phyloP scores from a whole-genome alignment of 2,888 invertebrate genomes.

The Chloroclystis v-ata region DNA sequence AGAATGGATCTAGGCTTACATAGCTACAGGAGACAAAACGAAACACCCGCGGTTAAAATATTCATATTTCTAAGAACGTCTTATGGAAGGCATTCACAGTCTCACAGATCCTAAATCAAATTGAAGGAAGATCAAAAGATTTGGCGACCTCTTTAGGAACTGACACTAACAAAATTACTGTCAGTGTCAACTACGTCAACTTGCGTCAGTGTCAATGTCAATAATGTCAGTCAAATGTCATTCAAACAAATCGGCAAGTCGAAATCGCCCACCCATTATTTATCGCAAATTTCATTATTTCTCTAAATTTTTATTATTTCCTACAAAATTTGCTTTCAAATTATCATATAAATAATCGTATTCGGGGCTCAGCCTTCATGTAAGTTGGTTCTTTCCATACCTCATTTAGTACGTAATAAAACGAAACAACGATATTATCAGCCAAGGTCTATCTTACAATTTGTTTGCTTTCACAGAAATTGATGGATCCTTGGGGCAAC shows the following conservation, averaged over 20 bases:
- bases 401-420: conserved; percentile 18
- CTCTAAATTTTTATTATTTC: neutral
- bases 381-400: conserved; percentile 27
- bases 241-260: neutral
- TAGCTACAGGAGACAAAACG: no score
- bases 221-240: neutral
- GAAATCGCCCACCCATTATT: neutral
- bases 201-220: neutral
- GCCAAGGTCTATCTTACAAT: neutral
- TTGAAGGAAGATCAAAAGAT: no score
- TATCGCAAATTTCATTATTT: neutral
- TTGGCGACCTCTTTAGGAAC: no score
- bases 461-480: conserved; percentile 42
- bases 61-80: no score
- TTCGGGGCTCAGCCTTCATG: conserved; percentile 32
- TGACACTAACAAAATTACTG: no score
- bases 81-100: no score
- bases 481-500: conserved; percentile 75
- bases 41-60: no score
- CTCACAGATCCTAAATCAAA: no score
- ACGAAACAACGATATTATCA: no score
- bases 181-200: no score
- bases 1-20: no score
- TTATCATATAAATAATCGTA: conserved; percentile 16
- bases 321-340: conserved; percentile 14